Evolutionary conservation across 2,113 vertebrate genomes (phyloP).

Genomic region (Toxotes chatareus): DNA sequence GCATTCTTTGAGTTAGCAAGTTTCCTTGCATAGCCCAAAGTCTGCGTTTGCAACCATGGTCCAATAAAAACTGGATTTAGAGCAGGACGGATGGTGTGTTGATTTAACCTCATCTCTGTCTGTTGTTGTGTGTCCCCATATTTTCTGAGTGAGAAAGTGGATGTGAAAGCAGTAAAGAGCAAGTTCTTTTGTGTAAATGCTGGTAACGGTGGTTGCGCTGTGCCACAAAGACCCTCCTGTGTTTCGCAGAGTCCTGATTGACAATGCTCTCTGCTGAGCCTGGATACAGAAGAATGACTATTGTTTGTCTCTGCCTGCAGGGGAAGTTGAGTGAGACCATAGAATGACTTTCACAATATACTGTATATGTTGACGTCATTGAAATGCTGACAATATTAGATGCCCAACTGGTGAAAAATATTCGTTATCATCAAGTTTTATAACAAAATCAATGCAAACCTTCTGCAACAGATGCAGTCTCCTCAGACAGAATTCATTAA

Average conservation of each 20-base stretch:
- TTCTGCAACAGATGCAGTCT: constrained; percentile 12
- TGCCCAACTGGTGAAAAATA: neutral
- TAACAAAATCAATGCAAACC: neutral
- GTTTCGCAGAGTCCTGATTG: constrained; percentile 18
- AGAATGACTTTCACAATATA: neutral
- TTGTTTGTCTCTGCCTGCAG: constrained; percentile 1
- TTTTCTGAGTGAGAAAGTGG: neutral
- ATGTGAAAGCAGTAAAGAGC: neutral
- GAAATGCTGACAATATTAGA: neutral
- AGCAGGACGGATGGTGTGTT: neutral
- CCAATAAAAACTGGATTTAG: neutral
- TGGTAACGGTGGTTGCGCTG: neutral
- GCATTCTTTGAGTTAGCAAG: neutral
- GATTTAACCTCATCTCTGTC: neutral
- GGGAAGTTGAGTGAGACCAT: neutral
- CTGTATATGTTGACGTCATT: neutral
- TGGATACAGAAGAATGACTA: constrained; percentile 9
- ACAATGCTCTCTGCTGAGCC: constrained; percentile 18
- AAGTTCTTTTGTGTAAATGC: constrained; percentile 25
- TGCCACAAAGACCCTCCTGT: neutral
- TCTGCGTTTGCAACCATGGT: neutral
- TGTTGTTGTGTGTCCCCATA: neutral
- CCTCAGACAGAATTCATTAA: neutral
- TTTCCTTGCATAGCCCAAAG: neutral
- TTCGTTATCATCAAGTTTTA: neutral